Evolutionary conservation across 2,888 invertebrate genomes (phyloP), one percentile per base, ranked within the genome.

Genomic region (Tryphoninae sp.): DNA sequence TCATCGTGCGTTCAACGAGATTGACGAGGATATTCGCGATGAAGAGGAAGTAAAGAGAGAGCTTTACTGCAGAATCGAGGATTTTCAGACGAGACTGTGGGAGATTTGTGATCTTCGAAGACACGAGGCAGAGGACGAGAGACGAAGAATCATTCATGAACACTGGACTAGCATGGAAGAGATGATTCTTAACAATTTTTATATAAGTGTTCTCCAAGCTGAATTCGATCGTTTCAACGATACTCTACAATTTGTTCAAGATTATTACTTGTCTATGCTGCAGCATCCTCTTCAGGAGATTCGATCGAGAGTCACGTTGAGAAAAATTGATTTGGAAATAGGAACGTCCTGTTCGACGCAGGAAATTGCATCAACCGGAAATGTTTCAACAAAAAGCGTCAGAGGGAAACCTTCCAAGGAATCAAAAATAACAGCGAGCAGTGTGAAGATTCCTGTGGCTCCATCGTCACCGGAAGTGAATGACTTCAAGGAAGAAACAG

Each of bases 41-140:
- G 92, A 95, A 76, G 90, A 92, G 83, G 93, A 94, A 79, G 92
- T 94, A 1, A 95, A 95, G 89, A 93, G 93, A 78, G 95, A 95
- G 90, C 92, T 95, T 90, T 94, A 95, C 85, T 94, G 94, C 83
- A 91, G 93, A 45, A 91, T 94, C 0, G 92, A 92, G 67, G 93
- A 93, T 76, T 91, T 94, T 65, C 93, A 93, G 85, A 88, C 92
- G 51, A 92, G 91, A 71, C 90, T 95, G 11, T 93, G 93, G 87
- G 91, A 93, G 67, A 93, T 95, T 80, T 94, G 94, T 86, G 94
- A 95, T 83, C 89, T 91, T 71, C 93, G 94, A 81, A 94, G 94
- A 90, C 84, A 91, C 42, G 92, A 92, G 83, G 93, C 94, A 0
- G 94, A 95, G 89, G 91, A 92, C 71, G 93, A 94, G 87, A 92